Evolutionary conservation across 2,113 vertebrate genomes (phyloP), one percentile per base, ranked within the genome.

Genomic region (Epinephelus cyanopodus): DNA sequence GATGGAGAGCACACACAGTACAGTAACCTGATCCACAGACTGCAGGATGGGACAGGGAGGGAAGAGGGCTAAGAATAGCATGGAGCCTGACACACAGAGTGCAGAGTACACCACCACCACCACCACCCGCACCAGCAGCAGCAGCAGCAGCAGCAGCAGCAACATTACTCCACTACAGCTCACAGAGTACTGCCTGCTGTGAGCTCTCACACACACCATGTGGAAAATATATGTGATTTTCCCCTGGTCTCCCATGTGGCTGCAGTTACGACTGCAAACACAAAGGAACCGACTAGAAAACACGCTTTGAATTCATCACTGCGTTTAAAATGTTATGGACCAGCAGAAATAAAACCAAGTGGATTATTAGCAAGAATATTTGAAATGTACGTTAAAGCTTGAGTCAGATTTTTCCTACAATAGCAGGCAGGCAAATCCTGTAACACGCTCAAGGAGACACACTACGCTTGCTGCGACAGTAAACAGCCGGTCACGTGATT

Each of bases 1-100:
- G 89, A 84, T 75, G 89, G 66, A 68, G 79, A 82, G 83, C 87
- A 70, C 86, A 77, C 83, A 66, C 82, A 89, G 82, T 85, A 86
- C 53, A 10, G 94, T 90, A 94, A 95, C 93, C 84, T 73, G 93
- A 95, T 91, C 92, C 88, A 89, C 81, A 71, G 81, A 93, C 90
- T 94, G 93, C 94, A 93, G 90, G 80, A 92, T 77, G 89, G 92
- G 90, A 87, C 87, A 64, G 84, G 87, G 89, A 91, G 81, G 88
- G 82, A 84, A 82, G 72, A 77, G 29, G 15, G 80, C 93, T 93
- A 94, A 94, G 89, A 95, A 94, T 94, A 95, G 92, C 86, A 70
- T 19, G 1, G 74, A 85, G 87, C 58, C 89, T 77, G 88, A 92
- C 85, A 93, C 84, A 88, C 84, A 78, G 87, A 58, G 84, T 23